phyloP scores from a whole-genome alignment of 2,113 vertebrate species.

The Ceuthmochares aereus region DNA sequence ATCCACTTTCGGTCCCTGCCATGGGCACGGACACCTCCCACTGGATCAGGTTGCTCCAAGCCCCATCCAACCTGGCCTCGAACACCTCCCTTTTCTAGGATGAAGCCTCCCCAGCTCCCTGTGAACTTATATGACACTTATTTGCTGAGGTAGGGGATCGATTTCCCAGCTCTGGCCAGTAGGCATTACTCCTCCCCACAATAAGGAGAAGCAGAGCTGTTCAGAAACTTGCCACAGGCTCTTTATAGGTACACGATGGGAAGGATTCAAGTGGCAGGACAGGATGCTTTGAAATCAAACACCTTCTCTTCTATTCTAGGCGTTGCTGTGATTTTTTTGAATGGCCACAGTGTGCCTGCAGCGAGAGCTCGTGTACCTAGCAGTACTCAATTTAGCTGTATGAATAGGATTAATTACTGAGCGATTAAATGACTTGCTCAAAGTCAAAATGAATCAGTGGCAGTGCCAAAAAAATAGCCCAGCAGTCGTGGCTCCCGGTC shows the following conservation, averaged over 20 bases:
- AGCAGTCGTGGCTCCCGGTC: background rate
- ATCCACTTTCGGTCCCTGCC: too few relatives aligned
- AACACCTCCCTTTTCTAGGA: background rate
- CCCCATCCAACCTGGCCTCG: too few relatives aligned
- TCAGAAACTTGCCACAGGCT: background rate
- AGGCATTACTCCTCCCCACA: background rate
- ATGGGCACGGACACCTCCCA: too few relatives aligned
- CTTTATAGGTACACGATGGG: background rate
- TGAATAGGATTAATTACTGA: constrained; percentile 67
- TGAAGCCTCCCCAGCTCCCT: background rate
- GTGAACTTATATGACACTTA: background rate
- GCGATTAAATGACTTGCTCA: constrained; percentile 61
- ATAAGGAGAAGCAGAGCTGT: background rate
- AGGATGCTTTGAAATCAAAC: constrained; percentile 50
- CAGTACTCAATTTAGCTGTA: constrained; percentile 49
- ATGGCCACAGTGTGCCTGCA: constrained; percentile 40
- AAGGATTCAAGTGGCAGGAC: constrained; percentile 50
- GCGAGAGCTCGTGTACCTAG: constrained; percentile 13
- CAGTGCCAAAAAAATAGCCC: background rate
- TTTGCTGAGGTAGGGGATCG: background rate
- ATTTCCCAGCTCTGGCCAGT: background rate
- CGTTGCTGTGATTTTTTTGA: constrained; percentile 58
- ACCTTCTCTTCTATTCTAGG: constrained; percentile 33
- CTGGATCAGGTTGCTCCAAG: too few relatives aligned
- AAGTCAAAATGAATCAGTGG: constrained; percentile 58